Percentiles rank a stretch among this genome's conserved stretches.
phyloP scores from a whole-genome alignment of 2,113 vertebrate species.

The Mormoops blainvillei region DNA sequence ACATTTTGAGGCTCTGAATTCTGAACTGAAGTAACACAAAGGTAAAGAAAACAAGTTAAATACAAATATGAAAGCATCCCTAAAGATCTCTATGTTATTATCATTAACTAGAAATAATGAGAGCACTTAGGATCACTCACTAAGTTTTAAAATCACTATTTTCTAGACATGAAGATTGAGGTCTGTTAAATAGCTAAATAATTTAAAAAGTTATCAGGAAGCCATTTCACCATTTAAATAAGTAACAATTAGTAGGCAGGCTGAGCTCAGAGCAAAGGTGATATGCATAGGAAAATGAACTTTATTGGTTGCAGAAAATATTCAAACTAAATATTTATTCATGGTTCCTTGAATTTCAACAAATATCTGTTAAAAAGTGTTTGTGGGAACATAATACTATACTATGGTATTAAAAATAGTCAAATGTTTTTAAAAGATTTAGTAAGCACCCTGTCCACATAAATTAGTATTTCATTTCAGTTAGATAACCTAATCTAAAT shows the following conservation, averaged over 20 bases:
- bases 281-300: constrained; percentile 53
- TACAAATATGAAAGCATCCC: constrained; percentile 46
- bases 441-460: not conserved
- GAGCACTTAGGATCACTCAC: constrained; percentile 26
- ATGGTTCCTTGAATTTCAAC: not conserved
- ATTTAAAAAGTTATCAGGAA: constrained; percentile 77
- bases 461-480: constrained; percentile 16
- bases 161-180: constrained; percentile 62
- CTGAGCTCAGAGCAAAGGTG: constrained; percentile 30
- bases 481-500: not conserved
- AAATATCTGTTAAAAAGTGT: not conserved
- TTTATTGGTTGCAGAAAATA: constrained; percentile 34
- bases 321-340: constrained; percentile 25
- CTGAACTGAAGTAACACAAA: constrained; percentile 53
- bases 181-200: constrained; percentile 74
- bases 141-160: constrained; percentile 50
- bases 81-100: constrained; percentile 43
- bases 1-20: constrained; percentile 16
- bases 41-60: constrained; percentile 47
- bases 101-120: constrained; percentile 55
- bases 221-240: constrained; percentile 69
- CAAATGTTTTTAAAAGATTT: not conserved
- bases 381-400: not conserved
- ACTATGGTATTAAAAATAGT: not conserved
- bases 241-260: constrained; percentile 61